A percentile compares a stretch with the other conserved stretches of the same genome.
Conservation (phyloP, 2,113 vertebrate species). For the Hippocampus comes region DNA sequence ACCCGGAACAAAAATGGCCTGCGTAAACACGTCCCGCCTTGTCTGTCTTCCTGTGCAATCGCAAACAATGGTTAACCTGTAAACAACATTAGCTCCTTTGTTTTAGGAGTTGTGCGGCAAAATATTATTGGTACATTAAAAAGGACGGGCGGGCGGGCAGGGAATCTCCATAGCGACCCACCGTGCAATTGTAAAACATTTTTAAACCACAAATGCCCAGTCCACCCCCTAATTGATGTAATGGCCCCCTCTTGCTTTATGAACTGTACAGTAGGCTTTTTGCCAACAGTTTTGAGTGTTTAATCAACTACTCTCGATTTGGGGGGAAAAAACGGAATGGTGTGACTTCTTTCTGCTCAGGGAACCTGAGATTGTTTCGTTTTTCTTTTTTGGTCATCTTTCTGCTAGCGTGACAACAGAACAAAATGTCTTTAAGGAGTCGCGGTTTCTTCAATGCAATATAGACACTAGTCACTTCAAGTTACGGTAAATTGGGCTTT, state of each 20-base stretch:
- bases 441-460: constrained; percentile 58
- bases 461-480: background rate
- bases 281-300: constrained; percentile 67
- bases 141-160: background rate
- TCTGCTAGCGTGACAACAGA: background rate
- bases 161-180: too few species aligned
- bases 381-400: constrained; percentile 32
- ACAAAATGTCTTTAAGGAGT: constrained; percentile 58
- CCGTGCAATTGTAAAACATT: background rate
- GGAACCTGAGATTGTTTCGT: constrained; percentile 66
- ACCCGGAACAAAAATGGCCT: constrained; percentile 56
- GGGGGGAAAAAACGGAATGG: constrained; percentile 49
- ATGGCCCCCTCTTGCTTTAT: too few species aligned
- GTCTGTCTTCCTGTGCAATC: constrained; percentile 64
- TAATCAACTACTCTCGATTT: constrained; percentile 55
- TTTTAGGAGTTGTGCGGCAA: constrained; percentile 33
- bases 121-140: constrained; percentile 43
- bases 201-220: too few species aligned
- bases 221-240: too few species aligned
- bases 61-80: constrained; percentile 41
- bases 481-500: too few species aligned
- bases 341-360: constrained; percentile 67
- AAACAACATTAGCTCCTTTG: constrained; percentile 6
- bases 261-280: constrained; percentile 24
- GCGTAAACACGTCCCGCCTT: constrained; percentile 48